Evolutionary conservation across 64 coral and sea anemone genomes (phyloP), one percentile per base, ranked within the genome.

Genomic region (Stichodactyla mertensii): DNA sequence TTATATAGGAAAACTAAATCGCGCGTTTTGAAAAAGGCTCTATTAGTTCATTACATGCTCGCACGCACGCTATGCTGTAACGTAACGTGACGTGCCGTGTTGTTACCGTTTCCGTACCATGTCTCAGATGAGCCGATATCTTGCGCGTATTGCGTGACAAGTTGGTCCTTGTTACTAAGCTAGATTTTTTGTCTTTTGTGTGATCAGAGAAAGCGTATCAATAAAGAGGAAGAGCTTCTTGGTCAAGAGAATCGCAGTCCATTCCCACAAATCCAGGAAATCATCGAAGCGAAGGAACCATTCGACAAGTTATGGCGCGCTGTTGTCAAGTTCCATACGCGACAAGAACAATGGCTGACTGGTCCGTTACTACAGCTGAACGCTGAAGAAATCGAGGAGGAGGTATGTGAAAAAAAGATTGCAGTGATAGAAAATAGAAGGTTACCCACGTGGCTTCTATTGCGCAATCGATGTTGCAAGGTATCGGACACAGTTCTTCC

Each of bases 261-360:
- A 28, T 98, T 98, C 78, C 89, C 95, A 67, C 89, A 94, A 52
- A 98, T 98, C 52, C 92, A 94, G 52, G 90, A 98, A 51, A 98
- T 98, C 36, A 91, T 98, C 27, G 95, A 98, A 2, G 95, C 89
- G 0, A 98, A 98, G 27, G 95, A 98, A 31, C 95, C 95, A 9
- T 98, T 94, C 71, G 92, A 98, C 87, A 98, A 98, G 86, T 66
- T 98, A 10, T 98, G 95, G 95, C 77, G 95, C n/a, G 92, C 95
- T 0, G 80, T 98, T 66, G 95, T 98, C 5, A 91, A 86, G 0
- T 98, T 98, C 66, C 92, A 94, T 18, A 84, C 87, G 27, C 91
- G 93, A 10, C 92, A 98, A 52, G 92, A 98, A 18, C 52, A 79
- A 11, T 98, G 95, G 95, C 77, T 98, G 87, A 86, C 86, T 36